Evolutionary conservation across 2,888 invertebrate genomes (phyloP).

Genomic region (Heteromurus nitidus): DNA sequence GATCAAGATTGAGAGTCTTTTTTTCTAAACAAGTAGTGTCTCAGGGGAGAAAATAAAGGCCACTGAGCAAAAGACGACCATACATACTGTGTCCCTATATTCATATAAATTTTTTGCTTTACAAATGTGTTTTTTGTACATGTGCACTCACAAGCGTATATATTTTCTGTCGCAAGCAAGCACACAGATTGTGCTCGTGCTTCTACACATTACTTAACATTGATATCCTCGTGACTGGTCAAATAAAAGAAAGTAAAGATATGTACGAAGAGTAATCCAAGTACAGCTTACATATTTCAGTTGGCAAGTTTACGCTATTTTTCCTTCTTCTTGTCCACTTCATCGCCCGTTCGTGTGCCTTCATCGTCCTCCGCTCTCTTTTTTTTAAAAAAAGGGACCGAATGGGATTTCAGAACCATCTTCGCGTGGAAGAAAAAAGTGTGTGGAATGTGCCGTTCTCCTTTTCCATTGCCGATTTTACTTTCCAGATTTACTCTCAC

Average conservation of each 20-base stretch:
- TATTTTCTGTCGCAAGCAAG: background rate
- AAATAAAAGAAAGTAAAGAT: slow-evolving; percentile 41
- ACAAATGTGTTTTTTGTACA: background rate
- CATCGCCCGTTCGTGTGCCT: slow-evolving; percentile 29
- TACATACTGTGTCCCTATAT: background rate
- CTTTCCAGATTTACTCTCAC: slow-evolving; percentile 37
- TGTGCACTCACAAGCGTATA: background rate
- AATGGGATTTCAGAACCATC: slow-evolving; percentile 6
- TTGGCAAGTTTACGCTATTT: slow-evolving; percentile 9
- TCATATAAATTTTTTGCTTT: background rate
- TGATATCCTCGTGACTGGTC: slow-evolving; percentile 37
- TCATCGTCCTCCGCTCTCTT: too few relatives aligned
- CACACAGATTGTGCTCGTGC: slow-evolving; percentile 1
- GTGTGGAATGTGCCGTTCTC: slow-evolving; percentile 31
- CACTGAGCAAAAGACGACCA: too few relatives aligned
- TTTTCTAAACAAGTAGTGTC: slow-evolving; percentile 36
- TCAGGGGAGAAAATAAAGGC: slow-evolving; percentile 38
- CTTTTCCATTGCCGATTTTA: background rate
- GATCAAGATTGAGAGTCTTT: slow-evolving; percentile 45
- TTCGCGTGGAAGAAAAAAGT: background rate
- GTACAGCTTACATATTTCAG: slow-evolving; percentile 2
- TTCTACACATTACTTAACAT: slow-evolving; percentile 36
- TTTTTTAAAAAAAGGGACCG: too few relatives aligned
- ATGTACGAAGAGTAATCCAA: slow-evolving; percentile 2
- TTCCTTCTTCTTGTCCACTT: slow-evolving; percentile 42